phyloP scores from a whole-genome alignment of 2,888 invertebrate species.

The Anaspis maculata region DNA sequence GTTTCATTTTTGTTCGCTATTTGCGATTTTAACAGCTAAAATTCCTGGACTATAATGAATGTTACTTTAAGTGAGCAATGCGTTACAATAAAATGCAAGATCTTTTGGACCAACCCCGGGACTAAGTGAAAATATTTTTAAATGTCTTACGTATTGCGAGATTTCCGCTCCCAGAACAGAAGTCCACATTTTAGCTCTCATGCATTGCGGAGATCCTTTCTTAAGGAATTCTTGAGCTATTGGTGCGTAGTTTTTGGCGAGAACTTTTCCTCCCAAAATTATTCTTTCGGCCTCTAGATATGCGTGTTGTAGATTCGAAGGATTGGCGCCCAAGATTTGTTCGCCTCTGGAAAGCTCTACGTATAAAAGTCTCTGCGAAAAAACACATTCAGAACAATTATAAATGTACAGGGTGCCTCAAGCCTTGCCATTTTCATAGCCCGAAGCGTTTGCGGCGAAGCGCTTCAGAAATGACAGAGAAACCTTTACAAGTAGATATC shows the following conservation, averaged over 20 bases:
- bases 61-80: too few species aligned
- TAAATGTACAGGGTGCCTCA: too few species aligned
- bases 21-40: too few species aligned
- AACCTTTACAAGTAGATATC: too few species aligned
- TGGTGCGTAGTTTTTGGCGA: constrained; percentile 73
- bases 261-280: constrained; percentile 66
- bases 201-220: constrained; percentile 68
- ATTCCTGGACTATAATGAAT: too few species aligned
- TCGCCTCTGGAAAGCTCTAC: constrained; percentile 69
- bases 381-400: constrained; percentile 3
- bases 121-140: not conserved
- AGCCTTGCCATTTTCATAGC: too few species aligned
- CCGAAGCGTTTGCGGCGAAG: too few species aligned
- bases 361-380: constrained; percentile 56
- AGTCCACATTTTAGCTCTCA: constrained; percentile 79
- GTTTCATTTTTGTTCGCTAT: too few species aligned
- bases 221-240: constrained; percentile 86
- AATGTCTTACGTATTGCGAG: constrained; percentile 50
- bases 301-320: constrained; percentile 48
- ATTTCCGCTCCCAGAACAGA: constrained; percentile 76
- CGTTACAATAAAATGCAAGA: too few species aligned
- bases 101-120: too few species aligned
- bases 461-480: too few species aligned
- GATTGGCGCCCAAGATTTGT: constrained; percentile 65
- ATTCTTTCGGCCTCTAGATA: constrained; percentile 64